These are phyloP conservation scores for Dolichotis patagonum DNA, from an alignment of 2,113 vertebrate species.

Conservation along the genomic window DNA sequence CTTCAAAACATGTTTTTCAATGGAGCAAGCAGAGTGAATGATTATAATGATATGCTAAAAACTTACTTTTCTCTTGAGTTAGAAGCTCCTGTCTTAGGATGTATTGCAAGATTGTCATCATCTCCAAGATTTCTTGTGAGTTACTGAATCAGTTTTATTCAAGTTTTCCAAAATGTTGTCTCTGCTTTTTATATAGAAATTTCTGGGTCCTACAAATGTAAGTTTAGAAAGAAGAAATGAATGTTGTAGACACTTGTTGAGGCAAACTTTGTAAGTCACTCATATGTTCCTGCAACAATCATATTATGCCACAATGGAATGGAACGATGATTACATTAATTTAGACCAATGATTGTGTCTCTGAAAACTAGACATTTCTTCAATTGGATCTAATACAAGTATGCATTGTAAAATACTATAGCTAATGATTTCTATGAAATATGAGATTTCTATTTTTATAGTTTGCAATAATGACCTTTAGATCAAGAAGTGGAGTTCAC, in stretches of 20 bases:
- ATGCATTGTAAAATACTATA: background rate
- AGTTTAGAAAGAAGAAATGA: background rate
- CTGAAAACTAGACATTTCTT: background rate
- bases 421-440: constrained; percentile 6
- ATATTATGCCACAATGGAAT: background rate
- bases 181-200: background rate
- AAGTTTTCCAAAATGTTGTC: background rate
- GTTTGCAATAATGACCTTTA: constrained; percentile 39
- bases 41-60: background rate
- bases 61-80: background rate
- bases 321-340: background rate
- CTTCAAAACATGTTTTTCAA: background rate
- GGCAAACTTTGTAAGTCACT: background rate
- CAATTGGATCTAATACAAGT: background rate
- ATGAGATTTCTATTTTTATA: background rate
- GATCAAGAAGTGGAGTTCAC: background rate
- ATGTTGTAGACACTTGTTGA: background rate
- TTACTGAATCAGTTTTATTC: background rate
- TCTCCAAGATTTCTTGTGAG: background rate
- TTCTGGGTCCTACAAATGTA: background rate
- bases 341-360: background rate
- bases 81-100: background rate
- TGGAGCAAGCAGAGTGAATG: background rate
- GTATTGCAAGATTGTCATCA: background rate
- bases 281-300: background rate